A percentile compares a stretch with the other conserved stretches of the same genome.
phyloP scores from a whole-genome alignment of 2,888 invertebrate species.

The Frankliniella intonsa region DNA sequence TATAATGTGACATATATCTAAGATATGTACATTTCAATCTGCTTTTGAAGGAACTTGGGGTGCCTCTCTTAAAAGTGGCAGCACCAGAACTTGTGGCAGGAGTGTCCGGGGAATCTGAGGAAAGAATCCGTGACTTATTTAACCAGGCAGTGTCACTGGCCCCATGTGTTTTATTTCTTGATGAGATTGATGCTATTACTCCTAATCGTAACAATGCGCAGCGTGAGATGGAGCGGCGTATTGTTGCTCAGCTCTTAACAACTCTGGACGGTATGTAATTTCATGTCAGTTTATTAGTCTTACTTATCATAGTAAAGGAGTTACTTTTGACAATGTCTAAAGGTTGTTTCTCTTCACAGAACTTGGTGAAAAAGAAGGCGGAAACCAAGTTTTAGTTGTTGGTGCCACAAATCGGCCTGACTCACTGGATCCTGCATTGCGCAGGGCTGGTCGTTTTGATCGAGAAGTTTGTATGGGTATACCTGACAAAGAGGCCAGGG shows the following conservation, averaged over 20 bases:
- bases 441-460: conserved; percentile 89
- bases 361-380: conserved; percentile 51
- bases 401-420: conserved; percentile 96
- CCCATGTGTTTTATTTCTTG: conserved; percentile 86
- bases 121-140: conserved; percentile 85
- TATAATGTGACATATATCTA: conserved; percentile 29
- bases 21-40: conserved; percentile 28
- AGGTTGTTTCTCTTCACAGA: conserved; percentile 43
- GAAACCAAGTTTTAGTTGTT: conserved; percentile 70
- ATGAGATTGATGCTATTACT: conserved; percentile 96
- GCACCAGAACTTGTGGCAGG: conserved; percentile 92
- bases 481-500: conserved; percentile 77
- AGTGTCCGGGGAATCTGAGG: conserved; percentile 93
- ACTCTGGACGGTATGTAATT: conserved; percentile 71
- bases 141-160: conserved; percentile 69
- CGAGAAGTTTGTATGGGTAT: conserved; percentile 91
- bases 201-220: conserved; percentile 84
- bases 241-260: conserved; percentile 86
- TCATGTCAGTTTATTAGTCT: neutral
- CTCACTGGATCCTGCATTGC: conserved; percentile 83
- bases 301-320: neutral
- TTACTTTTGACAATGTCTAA: neutral
- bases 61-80: conserved; percentile 81
- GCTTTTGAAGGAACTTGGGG: conserved; percentile 48
- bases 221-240: conserved; percentile 92